Evolutionary conservation across 2,797 vertebrate species (phyloP).

Genomic region (Carapus acus): DNA sequence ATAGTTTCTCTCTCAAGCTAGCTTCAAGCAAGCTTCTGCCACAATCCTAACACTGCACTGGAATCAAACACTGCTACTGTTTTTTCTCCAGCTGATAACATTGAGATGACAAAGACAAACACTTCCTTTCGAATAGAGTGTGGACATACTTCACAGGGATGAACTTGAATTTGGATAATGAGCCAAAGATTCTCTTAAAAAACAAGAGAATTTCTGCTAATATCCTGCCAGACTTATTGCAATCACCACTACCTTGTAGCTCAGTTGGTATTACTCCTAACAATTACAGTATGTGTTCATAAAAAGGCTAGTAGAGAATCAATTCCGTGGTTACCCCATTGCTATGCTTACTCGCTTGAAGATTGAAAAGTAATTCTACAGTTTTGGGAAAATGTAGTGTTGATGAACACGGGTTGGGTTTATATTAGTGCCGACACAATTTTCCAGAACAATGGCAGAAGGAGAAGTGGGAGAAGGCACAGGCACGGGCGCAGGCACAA

Average conservation of each 20-base stretch:
- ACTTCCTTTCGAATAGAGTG: no score
- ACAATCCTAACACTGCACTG: no score
- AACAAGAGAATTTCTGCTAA: constrained; percentile 23
- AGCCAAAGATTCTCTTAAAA: no score
- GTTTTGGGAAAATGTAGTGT: constrained; percentile 49
- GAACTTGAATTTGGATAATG: no score
- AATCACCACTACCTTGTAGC: constrained; percentile 41
- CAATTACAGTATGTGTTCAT: constrained; percentile 25
- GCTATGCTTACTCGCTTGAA: no score
- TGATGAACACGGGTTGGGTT: constrained; percentile 46
- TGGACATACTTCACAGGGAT: no score
- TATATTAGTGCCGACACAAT: constrained; percentile 61
- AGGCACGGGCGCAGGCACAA: constrained; percentile 40
- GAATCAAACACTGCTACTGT: no score
- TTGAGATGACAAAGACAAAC: no score
- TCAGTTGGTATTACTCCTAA: constrained; percentile 44
- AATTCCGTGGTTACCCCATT: constrained; percentile 35
- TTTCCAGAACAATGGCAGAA: constrained; percentile 57
- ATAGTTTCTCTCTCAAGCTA: no score
- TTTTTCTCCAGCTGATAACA: no score
- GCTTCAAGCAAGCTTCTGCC: no score
- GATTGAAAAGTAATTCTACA: constrained; percentile 52
- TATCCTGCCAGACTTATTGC: constrained; percentile 28
- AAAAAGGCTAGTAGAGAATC: constrained; percentile 42
- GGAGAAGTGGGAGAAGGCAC: constrained; percentile 19